These are phyloP conservation scores for Tridacna crocea DNA, from an alignment of 2,888 invertebrate species.

Conservation along the genomic window DNA sequence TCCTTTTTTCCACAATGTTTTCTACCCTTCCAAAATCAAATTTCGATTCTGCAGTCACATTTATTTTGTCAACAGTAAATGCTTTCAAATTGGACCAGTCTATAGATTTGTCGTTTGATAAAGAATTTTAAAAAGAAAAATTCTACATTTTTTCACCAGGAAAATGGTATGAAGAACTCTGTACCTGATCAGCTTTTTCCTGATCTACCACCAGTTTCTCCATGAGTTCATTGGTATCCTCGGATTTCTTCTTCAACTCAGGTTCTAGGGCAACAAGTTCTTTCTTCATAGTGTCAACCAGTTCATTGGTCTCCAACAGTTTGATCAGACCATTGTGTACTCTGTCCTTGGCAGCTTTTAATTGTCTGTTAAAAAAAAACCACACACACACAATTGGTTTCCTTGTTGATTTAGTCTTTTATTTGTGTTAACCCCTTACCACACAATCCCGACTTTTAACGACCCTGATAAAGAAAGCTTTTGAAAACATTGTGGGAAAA, in stretches of 20 bases:
- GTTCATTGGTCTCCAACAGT: slow-evolving; percentile 91
- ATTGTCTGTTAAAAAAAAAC: slow-evolving; percentile 70
- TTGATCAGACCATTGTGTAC: slow-evolving; percentile 87
- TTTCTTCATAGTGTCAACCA: slow-evolving; percentile 93
- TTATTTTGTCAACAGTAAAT: too few relatives aligned
- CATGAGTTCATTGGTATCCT: slow-evolving; percentile 91
- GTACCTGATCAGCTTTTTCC: slow-evolving; percentile 90
- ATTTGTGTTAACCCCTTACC: too few relatives aligned
- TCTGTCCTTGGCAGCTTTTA: slow-evolving; percentile 81
- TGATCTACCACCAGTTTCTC: slow-evolving; percentile 91
- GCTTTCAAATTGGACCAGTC: too few relatives aligned
- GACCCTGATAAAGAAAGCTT: too few relatives aligned
- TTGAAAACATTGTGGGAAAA: too few relatives aligned
- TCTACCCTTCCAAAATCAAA: too few relatives aligned
- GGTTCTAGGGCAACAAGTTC: slow-evolving; percentile 93
- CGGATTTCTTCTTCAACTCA: slow-evolving; percentile 90
- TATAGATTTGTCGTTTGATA: too few relatives aligned
- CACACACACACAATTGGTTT: too few relatives aligned
- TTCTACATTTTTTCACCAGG: neutral
- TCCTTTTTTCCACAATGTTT: too few relatives aligned
- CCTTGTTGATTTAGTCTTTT: too few relatives aligned
- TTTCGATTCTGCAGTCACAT: too few relatives aligned
- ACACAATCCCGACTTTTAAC: too few relatives aligned
- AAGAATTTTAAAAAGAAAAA: neutral
- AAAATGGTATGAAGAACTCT: slow-evolving; percentile 11